These are phyloP conservation scores for Polylopha cassiicola DNA, from an alignment of 2,888 invertebrate genomes.

Conservation along the genomic window DNA sequence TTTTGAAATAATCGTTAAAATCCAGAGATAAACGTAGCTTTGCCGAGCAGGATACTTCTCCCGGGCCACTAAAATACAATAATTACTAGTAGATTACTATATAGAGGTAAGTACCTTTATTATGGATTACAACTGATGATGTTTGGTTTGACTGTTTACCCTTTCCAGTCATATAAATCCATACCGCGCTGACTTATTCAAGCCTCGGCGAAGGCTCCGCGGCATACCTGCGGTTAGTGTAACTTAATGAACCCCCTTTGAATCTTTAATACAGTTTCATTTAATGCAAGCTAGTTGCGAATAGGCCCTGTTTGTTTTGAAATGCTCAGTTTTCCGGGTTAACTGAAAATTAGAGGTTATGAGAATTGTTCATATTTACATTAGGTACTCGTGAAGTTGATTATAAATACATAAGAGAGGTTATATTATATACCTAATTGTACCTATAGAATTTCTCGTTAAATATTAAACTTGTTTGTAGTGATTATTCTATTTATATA, in stretches of 20 bases:
- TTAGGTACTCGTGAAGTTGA: slow-evolving; percentile 8
- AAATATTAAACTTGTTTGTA: no score
- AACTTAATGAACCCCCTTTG: slow-evolving; percentile 72
- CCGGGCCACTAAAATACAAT: no score
- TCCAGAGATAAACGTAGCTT: no score
- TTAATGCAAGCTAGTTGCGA: slow-evolving; percentile 65
- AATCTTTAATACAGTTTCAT: slow-evolving; percentile 74
- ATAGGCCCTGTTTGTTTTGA: slow-evolving; percentile 52
- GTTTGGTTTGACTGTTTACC: slow-evolving; percentile 7
- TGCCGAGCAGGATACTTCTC: no score
- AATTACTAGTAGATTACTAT: no score
- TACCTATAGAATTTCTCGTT: slow-evolving; percentile 31
- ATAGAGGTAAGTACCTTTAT: background rate
- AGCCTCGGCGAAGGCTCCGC: slow-evolving; percentile 51
- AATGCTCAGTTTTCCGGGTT: slow-evolving; percentile 37
- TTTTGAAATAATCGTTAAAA: no score
- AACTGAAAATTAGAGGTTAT: slow-evolving; percentile 33
- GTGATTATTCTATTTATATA: background rate
- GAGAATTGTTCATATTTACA: slow-evolving; percentile 23
- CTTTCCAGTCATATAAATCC: slow-evolving; percentile 32
- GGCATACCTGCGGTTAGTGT: slow-evolving; percentile 68
- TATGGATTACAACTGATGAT: background rate
- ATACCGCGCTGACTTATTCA: slow-evolving; percentile 64
- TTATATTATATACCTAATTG: slow-evolving; percentile 25
- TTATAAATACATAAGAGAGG: slow-evolving; percentile 14